A percentile compares a stretch with the other conserved stretches of the same genome.
Conservation (phyloP, 2,797 vertebrate genomes). For the Brachyalestes nurse region DNA sequence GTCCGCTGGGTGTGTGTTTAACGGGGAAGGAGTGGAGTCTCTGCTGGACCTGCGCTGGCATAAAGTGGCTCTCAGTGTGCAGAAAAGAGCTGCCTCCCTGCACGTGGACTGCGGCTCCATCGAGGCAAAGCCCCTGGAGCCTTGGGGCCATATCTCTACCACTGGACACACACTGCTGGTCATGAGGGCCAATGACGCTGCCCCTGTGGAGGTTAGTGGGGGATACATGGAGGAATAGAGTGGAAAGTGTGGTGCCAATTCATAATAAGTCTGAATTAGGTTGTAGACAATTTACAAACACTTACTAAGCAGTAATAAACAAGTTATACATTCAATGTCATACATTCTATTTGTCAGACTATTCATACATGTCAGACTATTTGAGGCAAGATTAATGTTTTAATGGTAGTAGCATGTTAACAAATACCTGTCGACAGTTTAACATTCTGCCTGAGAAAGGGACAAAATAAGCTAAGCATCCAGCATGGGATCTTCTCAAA, state of each 20-base stretch:
- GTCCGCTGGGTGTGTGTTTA: conserved; percentile 77
- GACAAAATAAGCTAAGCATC: too few species aligned
- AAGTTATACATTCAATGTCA: too few species aligned
- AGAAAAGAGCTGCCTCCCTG: conserved; percentile 75
- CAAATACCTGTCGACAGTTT: too few species aligned
- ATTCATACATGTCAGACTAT: too few species aligned
- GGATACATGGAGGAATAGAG: not conserved
- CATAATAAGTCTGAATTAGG: too few species aligned
- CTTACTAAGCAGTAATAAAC: too few species aligned
- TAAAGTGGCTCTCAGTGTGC: conserved; percentile 87
- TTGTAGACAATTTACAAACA: too few species aligned
- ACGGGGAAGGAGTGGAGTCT: conserved; percentile 80
- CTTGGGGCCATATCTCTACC: conserved; percentile 58
- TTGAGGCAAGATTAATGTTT: too few species aligned
- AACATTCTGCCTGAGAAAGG: too few species aligned
- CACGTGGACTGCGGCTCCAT: conserved; percentile 89
- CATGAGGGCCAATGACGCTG: conserved; percentile 80
- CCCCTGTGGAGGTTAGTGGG: conserved; percentile 80
- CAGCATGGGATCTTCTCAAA: too few species aligned
- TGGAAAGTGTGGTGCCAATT: not conserved
- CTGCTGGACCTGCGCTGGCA: conserved; percentile 91
- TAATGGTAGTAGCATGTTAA: too few species aligned
- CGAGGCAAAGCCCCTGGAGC: conserved; percentile 84
- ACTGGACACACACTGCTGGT: conserved; percentile 86
- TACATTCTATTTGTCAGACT: too few species aligned